A percentile compares a stretch with the other conserved stretches of the same genome.
phyloP scores from a whole-genome alignment of 2,797 vertebrate species.

The Urophycis tenuis region DNA sequence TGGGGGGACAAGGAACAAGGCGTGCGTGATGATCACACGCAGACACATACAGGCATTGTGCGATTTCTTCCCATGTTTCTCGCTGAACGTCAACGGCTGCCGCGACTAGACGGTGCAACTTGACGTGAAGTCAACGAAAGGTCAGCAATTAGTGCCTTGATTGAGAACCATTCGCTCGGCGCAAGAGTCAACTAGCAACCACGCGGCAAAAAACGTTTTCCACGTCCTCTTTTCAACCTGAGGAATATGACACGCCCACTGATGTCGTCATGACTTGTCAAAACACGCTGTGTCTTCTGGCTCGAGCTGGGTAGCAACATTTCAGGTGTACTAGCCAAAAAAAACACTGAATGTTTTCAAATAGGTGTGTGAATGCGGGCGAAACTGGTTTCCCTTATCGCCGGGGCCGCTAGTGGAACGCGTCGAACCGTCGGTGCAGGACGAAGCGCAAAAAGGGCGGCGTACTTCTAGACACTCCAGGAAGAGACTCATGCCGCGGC shows the following conservation, averaged over 20 bases:
- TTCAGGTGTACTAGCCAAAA: no score
- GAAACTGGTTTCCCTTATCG: no score
- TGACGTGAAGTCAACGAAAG: background rate
- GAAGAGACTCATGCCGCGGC: conserved; percentile 92
- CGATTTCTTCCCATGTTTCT: background rate
- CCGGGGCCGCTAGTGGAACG: no score
- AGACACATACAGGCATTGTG: background rate
- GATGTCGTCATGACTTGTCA: no score
- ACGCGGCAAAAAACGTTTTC: no score
- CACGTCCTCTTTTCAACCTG: no score
- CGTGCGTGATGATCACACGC: background rate
- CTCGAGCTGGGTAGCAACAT: background rate
- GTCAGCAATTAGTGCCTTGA: background rate
- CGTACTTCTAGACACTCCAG: conserved; percentile 89
- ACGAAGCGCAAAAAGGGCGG: background rate
- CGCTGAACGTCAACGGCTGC: background rate
- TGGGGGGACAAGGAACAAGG: conserved; percentile 36
- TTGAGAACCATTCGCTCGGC: background rate
- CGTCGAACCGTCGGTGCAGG: no score
- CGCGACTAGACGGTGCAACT: background rate
- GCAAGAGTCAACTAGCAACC: background rate
- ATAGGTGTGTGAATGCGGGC: no score
- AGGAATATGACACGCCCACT: no score
- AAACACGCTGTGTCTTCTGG: background rate
- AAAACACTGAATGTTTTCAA: no score